Percentiles rank a stretch among this genome's conserved stretches.
Evolutionary conservation across 2,797 vertebrate species (phyloP).

Genomic region (Gymnothorax javanicus): DNA sequence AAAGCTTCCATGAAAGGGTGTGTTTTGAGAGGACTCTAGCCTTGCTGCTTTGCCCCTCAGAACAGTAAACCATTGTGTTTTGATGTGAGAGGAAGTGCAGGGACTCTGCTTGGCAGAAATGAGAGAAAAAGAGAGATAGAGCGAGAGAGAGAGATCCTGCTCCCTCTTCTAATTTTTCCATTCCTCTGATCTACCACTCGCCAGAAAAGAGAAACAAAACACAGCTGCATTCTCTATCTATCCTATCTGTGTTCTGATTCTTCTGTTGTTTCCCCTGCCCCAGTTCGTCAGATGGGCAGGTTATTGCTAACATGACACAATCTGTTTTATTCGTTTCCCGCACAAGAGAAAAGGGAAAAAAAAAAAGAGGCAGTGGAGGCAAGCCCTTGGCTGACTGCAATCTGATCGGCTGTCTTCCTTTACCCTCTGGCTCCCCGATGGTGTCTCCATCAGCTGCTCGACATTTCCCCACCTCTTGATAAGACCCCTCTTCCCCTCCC

Average conservation of each 20-base stretch:
- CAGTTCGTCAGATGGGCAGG: constrained; percentile 48
- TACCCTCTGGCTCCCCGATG: neutral
- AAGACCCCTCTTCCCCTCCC: neutral
- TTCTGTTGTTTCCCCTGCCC: constrained; percentile 43
- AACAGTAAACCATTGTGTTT: neutral
- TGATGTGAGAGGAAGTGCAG: neutral
- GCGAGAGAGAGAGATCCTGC: neutral
- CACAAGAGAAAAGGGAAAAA: neutral
- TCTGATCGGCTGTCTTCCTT: constrained; percentile 29
- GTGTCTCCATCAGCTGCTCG: neutral
- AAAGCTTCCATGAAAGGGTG: neutral
- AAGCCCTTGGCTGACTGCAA: constrained; percentile 8
- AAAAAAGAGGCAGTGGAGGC: neutral
- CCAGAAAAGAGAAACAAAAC: constrained; percentile 30
- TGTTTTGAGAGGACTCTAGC: neutral
- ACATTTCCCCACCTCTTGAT: constrained; percentile 6
- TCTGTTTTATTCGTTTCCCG: constrained; percentile 24
- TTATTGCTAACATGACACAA: constrained; percentile 32
- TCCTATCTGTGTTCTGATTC: constrained; percentile 36
- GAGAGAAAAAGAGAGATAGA: constrained; percentile 32
- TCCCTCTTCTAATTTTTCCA: neutral
- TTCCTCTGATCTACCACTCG: constrained; percentile 42
- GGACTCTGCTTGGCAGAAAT: no score
- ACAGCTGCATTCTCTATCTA: constrained; percentile 42
- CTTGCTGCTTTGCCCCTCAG: neutral